phyloP scores from a whole-genome alignment of 2,113 vertebrate genomes.

The Chunga burmeisteri region DNA sequence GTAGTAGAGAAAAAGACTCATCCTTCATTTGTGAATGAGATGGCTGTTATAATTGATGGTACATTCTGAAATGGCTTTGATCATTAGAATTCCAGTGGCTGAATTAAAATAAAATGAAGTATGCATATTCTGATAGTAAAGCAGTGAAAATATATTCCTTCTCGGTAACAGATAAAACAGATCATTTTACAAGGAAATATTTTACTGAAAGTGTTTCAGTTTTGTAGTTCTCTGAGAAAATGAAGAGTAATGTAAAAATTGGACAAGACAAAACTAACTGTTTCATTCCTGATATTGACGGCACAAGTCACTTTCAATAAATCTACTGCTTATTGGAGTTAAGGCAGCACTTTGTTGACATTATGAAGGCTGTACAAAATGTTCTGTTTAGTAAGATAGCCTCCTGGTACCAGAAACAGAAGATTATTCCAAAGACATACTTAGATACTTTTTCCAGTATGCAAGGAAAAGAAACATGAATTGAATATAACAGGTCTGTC shows the following conservation, averaged over 20 bases:
- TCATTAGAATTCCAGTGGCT: constrained; percentile 61
- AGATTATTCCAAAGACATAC: background rate
- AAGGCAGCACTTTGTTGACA: constrained; percentile 53
- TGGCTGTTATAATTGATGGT: constrained; percentile 48
- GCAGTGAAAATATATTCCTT: constrained; percentile 61
- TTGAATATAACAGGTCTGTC: background rate
- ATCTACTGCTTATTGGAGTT: constrained; percentile 59
- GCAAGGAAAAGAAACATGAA: background rate
- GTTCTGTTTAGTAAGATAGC: constrained; percentile 8
- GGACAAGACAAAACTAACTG: constrained; percentile 69
- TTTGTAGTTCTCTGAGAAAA: constrained; percentile 67
- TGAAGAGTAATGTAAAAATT: constrained; percentile 74
- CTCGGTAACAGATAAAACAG: constrained; percentile 56
- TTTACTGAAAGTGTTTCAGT: constrained; percentile 58
- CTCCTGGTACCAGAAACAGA: background rate
- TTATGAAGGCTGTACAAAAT: constrained; percentile 38
- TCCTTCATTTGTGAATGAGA: constrained; percentile 53
- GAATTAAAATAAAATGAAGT: constrained; percentile 74
- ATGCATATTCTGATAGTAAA: constrained; percentile 62
- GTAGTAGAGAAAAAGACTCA: constrained; percentile 45
- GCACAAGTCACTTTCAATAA: constrained; percentile 67
- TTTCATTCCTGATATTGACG: constrained; percentile 72
- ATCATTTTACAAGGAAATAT: constrained; percentile 69
- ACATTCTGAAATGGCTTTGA: constrained; percentile 47
- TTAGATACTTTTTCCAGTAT: background rate